Conservation (phyloP, 2,113 vertebrate species). For the Varanus salvator region DNA sequence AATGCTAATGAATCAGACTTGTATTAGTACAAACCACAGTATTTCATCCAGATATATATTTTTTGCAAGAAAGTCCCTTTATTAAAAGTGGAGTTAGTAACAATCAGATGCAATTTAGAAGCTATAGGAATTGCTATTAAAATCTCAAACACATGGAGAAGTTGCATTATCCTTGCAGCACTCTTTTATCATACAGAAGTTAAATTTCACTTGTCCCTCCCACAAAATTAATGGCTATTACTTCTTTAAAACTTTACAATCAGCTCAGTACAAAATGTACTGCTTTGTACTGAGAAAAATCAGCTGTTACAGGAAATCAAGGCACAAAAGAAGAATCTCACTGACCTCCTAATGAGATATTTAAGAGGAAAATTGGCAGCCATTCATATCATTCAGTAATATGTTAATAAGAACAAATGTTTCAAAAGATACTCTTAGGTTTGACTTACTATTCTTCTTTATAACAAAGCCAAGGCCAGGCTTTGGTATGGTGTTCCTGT, state of each 20-base stretch:
- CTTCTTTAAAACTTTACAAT: background rate
- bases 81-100: background rate
- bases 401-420: background rate
- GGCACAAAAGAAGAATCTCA: background rate
- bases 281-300: background rate
- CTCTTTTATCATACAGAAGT: background rate
- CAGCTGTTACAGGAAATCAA: background rate
- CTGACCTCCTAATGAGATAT: constrained; percentile 7
- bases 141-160: background rate
- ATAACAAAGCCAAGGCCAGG: background rate
- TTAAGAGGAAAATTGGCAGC: background rate
- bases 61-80: constrained; percentile 1
- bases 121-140: background rate
- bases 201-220: background rate
- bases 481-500: background rate
- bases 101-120: background rate
- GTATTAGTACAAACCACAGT: background rate
- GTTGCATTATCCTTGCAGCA: background rate
- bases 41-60: constrained; percentile 1
- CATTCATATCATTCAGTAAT: background rate
- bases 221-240: constrained; percentile 1
- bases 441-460: no score
- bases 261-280: background rate
- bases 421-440: background rate
- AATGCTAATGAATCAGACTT: constrained; percentile 16